Evolutionary conservation across 2,888 invertebrate genomes (phyloP).

Genomic region (Torymus tubicola): DNA sequence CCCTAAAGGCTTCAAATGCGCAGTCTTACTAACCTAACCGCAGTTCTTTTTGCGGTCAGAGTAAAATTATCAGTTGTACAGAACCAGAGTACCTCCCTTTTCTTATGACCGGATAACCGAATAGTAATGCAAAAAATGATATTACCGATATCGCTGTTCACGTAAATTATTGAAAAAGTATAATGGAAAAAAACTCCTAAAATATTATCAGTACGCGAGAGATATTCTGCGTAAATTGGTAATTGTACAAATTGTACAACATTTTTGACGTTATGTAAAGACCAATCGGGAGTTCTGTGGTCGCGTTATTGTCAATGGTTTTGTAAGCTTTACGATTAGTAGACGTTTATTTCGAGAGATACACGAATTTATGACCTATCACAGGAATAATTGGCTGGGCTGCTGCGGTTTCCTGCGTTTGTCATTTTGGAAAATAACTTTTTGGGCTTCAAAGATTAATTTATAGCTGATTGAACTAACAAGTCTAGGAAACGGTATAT

Average conservation of each 20-base stretch:
- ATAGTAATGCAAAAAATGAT: no score
- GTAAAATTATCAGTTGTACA: constrained; percentile 65
- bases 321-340: not conserved
- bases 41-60: constrained; percentile 66
- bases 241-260: not conserved
- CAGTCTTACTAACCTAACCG: constrained; percentile 35
- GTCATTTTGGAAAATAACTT: no score
- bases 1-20: constrained; percentile 53
- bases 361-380: constrained; percentile 21
- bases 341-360: constrained; percentile 12
- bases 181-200: not conserved
- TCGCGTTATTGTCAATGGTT: constrained; percentile 22
- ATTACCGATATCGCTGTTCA: no score
- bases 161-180: not conserved
- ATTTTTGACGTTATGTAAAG: constrained; percentile 34
- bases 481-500: no score
- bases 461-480: no score
- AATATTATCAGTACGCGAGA: constrained; percentile 12
- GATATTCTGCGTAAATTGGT: not conserved
- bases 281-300: not conserved
- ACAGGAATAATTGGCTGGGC: no score
- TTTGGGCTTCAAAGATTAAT: no score
- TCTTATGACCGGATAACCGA: no score
- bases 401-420: no score
- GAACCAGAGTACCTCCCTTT: no score